Conservation (phyloP, 1,140 invertebrate species). For the Campodea augens region DNA sequence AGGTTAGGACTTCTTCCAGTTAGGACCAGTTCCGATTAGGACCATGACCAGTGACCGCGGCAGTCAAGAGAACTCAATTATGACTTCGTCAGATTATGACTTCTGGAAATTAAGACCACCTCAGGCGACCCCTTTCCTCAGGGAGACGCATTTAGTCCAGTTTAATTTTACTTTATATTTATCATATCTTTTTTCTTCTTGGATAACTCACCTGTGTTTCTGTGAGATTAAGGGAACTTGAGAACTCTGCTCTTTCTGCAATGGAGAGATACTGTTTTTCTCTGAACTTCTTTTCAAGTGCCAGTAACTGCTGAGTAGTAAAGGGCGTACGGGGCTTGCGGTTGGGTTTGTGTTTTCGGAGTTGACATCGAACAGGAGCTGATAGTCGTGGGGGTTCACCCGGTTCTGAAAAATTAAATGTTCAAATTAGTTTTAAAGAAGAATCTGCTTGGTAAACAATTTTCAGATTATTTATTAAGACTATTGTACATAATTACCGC, state of each 20-base stretch:
- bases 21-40: too few species aligned
- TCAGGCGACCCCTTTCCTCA: too few species aligned
- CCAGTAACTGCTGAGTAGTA: constrained; percentile 40
- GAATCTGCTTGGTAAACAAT: too few species aligned
- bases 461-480: too few species aligned
- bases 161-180: not conserved
- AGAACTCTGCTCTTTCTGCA: constrained; percentile 44
- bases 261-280: constrained; percentile 44
- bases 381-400: constrained; percentile 20
- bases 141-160: not conserved
- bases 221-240: constrained; percentile 35
- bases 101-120: too few species aligned
- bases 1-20: too few species aligned
- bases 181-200: constrained; percentile 20
- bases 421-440: too few species aligned
- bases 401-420: constrained; percentile 18
- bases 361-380: constrained; percentile 32
- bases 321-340: constrained; percentile 45
- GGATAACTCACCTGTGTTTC: too few species aligned
- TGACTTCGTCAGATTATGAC: too few species aligned
- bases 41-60: too few species aligned
- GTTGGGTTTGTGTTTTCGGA: constrained; percentile 46
- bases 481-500: too few species aligned
- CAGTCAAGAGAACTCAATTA: too few species aligned
- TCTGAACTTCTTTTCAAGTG: constrained; percentile 40